A percentile compares a stretch with the other conserved stretches of the same genome.
phyloP scores from a whole-genome alignment of 2,113 vertebrate genomes.

The Malurus cyaneus region DNA sequence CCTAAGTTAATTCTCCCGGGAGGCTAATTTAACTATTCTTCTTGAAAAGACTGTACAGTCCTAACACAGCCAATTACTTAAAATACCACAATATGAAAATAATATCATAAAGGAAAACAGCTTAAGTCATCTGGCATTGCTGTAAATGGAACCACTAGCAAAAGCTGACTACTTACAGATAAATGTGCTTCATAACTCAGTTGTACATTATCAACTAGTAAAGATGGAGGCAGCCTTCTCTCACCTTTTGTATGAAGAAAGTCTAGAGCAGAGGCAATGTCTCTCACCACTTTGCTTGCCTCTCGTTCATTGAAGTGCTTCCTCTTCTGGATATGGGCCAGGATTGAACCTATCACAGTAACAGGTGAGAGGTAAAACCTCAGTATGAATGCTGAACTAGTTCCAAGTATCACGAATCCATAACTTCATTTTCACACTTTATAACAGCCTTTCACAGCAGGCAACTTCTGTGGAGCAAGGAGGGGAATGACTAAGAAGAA shows the following conservation, averaged over 20 bases:
- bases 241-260: slow-evolving; percentile 96
- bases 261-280: slow-evolving; percentile 90
- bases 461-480: background rate
- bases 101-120: background rate
- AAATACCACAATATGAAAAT: background rate
- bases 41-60: background rate
- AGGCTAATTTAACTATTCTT: background rate
- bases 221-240: background rate
- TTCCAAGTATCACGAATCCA: background rate
- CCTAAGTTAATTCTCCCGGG: background rate
- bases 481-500: background rate
- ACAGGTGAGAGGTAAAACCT: background rate
- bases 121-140: background rate
- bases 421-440: background rate
- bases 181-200: background rate
- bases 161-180: background rate
- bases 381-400: background rate
- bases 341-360: slow-evolving; percentile 84
- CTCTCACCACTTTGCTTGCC: slow-evolving; percentile 91
- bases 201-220: background rate
- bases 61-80: background rate
- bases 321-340: slow-evolving; percentile 91
- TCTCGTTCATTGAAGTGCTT: slow-evolving; percentile 95
- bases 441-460: background rate
- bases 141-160: background rate